A percentile compares a stretch with the other conserved stretches of the same genome.
phyloP scores from a whole-genome alignment of 2,113 vertebrate genomes.

The Elgaria multicarinata region DNA sequence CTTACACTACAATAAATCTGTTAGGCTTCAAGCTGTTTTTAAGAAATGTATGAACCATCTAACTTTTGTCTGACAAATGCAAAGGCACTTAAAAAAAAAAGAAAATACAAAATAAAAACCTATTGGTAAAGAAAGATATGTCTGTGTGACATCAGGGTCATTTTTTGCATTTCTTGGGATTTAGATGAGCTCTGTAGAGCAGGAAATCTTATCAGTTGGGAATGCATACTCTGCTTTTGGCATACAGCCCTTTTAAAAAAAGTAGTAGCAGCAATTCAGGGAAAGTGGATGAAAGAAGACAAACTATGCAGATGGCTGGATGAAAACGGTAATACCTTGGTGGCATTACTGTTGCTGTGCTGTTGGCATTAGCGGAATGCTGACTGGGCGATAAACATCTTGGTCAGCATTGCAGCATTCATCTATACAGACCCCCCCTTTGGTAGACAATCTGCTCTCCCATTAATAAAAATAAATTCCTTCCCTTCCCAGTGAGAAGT shows the following conservation, averaged over 20 bases:
- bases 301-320: background rate
- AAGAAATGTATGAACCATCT: too few species aligned
- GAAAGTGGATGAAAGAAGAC: background rate
- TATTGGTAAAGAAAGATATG: too few species aligned
- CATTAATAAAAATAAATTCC: constrained; percentile 1
- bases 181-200: background rate
- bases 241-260: fast-evolving
- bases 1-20: too few species aligned
- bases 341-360: background rate
- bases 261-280: background rate
- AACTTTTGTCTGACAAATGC: too few species aligned
- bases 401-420: background rate
- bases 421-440: background rate
- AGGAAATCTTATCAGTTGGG: background rate
- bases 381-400: background rate
- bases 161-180: background rate
- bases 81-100: too few species aligned
- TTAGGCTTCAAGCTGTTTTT: too few species aligned
- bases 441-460: constrained; percentile 44
- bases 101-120: too few species aligned
- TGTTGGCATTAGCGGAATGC: background rate
- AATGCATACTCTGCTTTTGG: background rate
- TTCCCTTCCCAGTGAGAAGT: background rate
- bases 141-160: too few species aligned
- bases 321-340: background rate